Conservation (phyloP, 2,797 vertebrate genomes). For the Euthynnus affinis region DNA sequence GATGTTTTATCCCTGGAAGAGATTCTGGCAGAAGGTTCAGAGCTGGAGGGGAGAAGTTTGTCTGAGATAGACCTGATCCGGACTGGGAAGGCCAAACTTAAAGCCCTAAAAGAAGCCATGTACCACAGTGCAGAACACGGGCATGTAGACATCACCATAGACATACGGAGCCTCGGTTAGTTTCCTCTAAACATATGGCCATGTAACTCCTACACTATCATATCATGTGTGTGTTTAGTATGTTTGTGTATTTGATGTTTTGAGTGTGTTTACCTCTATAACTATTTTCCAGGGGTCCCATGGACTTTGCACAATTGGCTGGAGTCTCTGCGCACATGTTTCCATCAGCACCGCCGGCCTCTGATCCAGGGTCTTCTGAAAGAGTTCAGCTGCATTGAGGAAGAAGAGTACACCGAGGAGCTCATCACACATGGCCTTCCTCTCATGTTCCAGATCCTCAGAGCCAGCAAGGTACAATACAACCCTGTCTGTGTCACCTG, state of each 20-base stretch:
- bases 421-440: conserved; percentile 95
- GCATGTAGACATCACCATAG: conserved; percentile 97
- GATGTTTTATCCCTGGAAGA: conserved; percentile 98
- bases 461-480: conserved; percentile 94
- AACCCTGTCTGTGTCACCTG: neutral
- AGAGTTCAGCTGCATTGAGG: conserved; percentile 97
- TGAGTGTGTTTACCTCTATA: neutral
- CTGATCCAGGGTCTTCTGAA: conserved; percentile 96
- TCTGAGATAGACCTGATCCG: conserved; percentile 90
- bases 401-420: conserved; percentile 97
- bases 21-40: conserved; percentile 96
- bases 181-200: conserved; percentile 29
- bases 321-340: conserved; percentile 95
- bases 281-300: conserved; percentile 87
- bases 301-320: conserved; percentile 98
- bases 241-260: conserved; percentile 6
- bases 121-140: conserved; percentile 98
- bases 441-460: conserved; percentile 97
- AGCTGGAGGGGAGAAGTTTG: conserved; percentile 88
- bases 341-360: conserved; percentile 94
- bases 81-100: conserved; percentile 95
- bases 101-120: conserved; percentile 97
- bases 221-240: neutral
- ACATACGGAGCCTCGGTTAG: conserved; percentile 96
- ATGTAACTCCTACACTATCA: neutral